Base-by-base conservation (phyloP, 2,797 vertebrate genomes). In the Macropodus opercularis region DNA sequence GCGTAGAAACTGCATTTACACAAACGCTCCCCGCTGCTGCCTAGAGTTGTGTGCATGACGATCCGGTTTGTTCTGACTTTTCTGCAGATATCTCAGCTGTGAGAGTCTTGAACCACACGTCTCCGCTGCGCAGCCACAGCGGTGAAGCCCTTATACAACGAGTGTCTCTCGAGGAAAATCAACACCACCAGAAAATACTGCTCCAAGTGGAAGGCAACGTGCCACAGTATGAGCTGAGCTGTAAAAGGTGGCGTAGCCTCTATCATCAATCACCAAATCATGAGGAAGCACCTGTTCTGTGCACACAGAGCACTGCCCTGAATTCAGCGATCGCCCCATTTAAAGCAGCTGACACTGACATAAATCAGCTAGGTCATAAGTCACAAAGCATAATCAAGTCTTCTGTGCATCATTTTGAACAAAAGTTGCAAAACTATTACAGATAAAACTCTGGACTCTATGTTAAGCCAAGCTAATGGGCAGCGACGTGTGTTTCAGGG, bases 41-140 rank as follows among this genome's bases (percentile, higher is more conserved):
- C n/a, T n/a, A n/a, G n/a, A n/a, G n/a, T n/a, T n/a, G n/a, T n/a
- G n/a, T n/a, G n/a, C n/a, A n/a, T n/a, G n/a, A n/a, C n/a, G n/a
- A n/a, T n/a, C n/a, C n/a, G n/a, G n/a, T n/a, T n/a, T n/a, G 24
- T 49, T 11, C n/a, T 46, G 40, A 3, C 57, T 63, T 63, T 39
- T 61, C 52, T 56, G 39, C 85, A 93, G 92, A 87, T 77, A 89
- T 93, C 53, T 86, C 87, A 21, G 82, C 87, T 32, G 39, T 93
- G 56, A 81, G 48, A 65, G 79, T 92, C 48, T 47, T 90, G 41
- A 92, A 92, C 78, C 75, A 75, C 61, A 91, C 90, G 0, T 80
- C 74, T 38, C 58, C 63, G 61, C 52, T 85, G 76, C 43, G 41
- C 58, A 66, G 27, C 64, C 43, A 72, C 21, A 8, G 44, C 0